Conservation (phyloP, 2,888 invertebrate genomes). For the Caenorhabditis sulstoni region DNA sequence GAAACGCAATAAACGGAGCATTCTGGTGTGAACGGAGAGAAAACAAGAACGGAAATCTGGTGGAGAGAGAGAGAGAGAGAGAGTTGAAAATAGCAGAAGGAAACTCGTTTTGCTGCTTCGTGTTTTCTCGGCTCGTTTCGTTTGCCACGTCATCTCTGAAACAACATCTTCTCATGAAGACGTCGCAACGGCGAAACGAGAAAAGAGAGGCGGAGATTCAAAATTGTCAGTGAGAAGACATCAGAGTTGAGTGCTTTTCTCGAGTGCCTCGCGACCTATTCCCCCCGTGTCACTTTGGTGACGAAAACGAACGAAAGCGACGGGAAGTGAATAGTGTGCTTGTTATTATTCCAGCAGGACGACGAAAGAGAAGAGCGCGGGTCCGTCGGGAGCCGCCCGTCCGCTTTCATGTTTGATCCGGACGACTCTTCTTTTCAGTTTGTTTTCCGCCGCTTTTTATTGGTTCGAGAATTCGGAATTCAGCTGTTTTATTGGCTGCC, state of each 20-base stretch:
- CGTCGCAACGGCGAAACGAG: background rate
- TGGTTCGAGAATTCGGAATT: background rate
- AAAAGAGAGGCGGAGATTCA: conserved; percentile 12
- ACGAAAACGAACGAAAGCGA: background rate
- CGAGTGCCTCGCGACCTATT: background rate
- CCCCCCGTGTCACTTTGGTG: conserved; percentile 9
- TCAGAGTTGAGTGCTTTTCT: conserved; percentile 19
- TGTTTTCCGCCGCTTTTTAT: conserved; percentile 4
- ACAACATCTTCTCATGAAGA: background rate
- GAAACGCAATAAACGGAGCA: background rate
- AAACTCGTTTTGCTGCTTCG: conserved; percentile 11
- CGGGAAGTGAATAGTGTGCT: background rate
- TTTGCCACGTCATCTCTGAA: conserved; percentile 1
- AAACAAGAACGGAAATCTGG: conserved; percentile 6
- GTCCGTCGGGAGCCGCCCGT: background rate
- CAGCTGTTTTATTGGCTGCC: conserved; percentile 1
- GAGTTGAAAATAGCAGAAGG: conserved; percentile 1
- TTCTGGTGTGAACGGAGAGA: background rate
- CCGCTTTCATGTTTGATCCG: conserved; percentile 20
- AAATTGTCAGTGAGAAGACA: conserved; percentile 14
- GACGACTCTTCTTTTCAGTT: conserved; percentile 23
- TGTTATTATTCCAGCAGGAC: conserved; percentile 11
- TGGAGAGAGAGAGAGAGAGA: too few relatives aligned
- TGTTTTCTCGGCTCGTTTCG: conserved; percentile 3
- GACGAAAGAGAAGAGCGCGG: background rate